Evolutionary conservation across 2,113 vertebrate genomes (phyloP).

Genomic region (Ailuropoda melanoleuca): DNA sequence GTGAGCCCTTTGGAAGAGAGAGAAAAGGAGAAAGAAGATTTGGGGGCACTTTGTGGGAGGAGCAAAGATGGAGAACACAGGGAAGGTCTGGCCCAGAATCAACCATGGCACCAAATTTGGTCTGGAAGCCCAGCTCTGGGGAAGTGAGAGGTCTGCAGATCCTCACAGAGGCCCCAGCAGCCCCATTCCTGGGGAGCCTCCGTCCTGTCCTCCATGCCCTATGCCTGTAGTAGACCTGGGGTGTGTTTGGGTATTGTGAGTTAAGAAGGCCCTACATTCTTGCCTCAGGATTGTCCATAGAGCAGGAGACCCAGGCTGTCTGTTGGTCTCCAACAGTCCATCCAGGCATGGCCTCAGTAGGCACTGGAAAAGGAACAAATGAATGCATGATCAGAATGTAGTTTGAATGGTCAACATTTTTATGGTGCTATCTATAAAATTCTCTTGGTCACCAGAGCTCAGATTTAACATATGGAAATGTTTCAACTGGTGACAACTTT

Average conservation of each 20-base stretch:
- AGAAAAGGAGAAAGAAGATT: background rate
- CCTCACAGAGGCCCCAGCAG: background rate
- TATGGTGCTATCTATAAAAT: background rate
- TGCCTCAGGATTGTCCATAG: background rate
- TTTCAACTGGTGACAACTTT: background rate
- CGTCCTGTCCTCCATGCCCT: background rate
- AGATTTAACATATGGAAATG: background rate
- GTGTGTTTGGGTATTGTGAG: accelerated
- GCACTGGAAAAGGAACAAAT: no score
- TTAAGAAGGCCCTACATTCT: background rate
- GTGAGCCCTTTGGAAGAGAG: background rate
- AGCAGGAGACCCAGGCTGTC: background rate
- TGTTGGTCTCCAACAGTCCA: background rate
- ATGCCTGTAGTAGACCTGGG: accelerated
- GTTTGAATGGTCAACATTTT: background rate
- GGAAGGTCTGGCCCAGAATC: no score
- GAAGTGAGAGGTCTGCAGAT: background rate
- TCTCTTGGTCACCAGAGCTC: background rate
- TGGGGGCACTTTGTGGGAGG: background rate
- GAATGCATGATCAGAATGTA: background rate
- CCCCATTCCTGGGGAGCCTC: background rate
- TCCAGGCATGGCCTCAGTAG: background rate
- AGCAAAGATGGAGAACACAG: background rate
- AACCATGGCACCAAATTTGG: background rate
- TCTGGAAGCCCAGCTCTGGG: background rate